Conservation (phyloP, 2,797 vertebrate genomes). For the Smutsia gigantea region DNA sequence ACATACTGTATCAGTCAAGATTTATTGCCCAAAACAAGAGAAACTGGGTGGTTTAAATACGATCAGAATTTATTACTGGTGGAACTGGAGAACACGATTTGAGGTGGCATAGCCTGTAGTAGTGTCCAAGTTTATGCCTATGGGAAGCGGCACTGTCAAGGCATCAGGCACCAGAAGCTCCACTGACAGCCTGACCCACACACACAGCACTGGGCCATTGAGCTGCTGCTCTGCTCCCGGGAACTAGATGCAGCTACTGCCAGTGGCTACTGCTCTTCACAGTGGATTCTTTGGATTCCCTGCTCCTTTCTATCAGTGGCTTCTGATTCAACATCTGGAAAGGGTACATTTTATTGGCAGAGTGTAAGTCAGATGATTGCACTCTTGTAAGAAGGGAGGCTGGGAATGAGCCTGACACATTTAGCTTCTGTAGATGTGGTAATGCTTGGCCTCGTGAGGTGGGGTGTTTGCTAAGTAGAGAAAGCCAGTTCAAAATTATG, state of each 20-base stretch:
- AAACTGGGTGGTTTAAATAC: background rate
- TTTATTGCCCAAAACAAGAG: background rate
- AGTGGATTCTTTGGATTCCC: background rate
- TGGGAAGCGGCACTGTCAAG: background rate
- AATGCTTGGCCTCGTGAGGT: background rate
- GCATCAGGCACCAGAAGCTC: background rate
- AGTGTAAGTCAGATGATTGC: background rate
- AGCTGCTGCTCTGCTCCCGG: background rate
- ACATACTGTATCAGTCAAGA: background rate
- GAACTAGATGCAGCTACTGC: background rate
- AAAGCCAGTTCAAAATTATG: background rate
- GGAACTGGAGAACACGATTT: background rate
- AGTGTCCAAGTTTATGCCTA: background rate
- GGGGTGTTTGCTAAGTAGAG: background rate
- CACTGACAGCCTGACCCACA: background rate
- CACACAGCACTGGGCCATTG: no score
- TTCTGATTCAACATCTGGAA: background rate
- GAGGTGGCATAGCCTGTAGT: background rate
- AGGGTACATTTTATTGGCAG: background rate
- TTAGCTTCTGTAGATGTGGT: background rate
- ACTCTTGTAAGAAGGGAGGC: background rate
- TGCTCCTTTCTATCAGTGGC: background rate
- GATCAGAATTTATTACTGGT: constrained; percentile 4
- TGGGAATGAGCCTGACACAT: background rate
- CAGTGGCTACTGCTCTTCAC: background rate